Percentiles rank a stretch among this genome's conserved stretches.
phyloP scores from a whole-genome alignment of 2,797 vertebrate species.

The Rhinella marina region DNA sequence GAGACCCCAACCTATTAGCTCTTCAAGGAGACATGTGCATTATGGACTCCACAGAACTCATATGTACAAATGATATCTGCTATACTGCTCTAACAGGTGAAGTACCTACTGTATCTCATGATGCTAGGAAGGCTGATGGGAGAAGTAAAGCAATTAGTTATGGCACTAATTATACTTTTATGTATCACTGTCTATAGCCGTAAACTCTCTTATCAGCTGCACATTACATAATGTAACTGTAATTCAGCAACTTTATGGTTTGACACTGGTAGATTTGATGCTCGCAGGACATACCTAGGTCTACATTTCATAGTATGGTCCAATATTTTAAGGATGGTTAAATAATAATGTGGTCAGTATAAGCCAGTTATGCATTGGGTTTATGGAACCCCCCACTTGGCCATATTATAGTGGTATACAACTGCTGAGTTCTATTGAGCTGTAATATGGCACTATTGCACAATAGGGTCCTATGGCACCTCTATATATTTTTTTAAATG shows the following conservation, averaged over 20 bases:
- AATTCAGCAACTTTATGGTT: not conserved
- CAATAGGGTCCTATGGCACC: too few species aligned
- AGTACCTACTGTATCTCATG: too few species aligned
- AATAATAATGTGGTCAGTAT: too few species aligned
- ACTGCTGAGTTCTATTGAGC: too few species aligned
- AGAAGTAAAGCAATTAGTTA: not conserved
- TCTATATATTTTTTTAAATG: too few species aligned
- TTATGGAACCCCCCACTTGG: too few species aligned
- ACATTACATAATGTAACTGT: not conserved
- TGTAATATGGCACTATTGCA: too few species aligned
- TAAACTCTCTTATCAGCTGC: not conserved
- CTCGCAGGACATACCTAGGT: not conserved
- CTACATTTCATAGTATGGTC: not conserved
- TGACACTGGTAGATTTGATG: too few species aligned
- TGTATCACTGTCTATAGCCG: not conserved
- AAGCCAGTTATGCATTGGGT: too few species aligned
- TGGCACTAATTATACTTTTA: not conserved
- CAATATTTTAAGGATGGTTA: not conserved
- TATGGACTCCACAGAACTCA: not conserved
- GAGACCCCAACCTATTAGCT: constrained; percentile 37
- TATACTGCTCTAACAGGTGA: not conserved
- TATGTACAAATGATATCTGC: not conserved
- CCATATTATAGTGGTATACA: too few species aligned
- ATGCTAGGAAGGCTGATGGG: not conserved
- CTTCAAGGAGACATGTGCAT: constrained; percentile 20